phyloP scores from a whole-genome alignment of 1,140 invertebrate species.

The Triops longicaudatus region DNA sequence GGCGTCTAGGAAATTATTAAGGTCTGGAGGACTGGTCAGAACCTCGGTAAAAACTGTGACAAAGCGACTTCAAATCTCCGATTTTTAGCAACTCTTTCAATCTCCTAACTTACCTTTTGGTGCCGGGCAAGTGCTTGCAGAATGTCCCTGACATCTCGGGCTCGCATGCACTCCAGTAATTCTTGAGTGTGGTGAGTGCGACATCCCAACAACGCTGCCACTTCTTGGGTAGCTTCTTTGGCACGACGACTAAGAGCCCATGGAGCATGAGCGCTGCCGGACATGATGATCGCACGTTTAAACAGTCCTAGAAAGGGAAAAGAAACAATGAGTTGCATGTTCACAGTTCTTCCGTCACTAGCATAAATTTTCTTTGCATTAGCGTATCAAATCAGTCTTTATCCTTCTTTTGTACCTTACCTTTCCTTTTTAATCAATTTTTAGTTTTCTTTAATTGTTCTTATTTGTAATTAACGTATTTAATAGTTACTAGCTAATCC shows the following conservation, averaged over 20 bases:
- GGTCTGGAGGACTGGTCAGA: neutral
- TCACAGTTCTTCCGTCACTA: neutral
- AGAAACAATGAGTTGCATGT: neutral
- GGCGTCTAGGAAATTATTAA: neutral
- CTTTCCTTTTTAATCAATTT: too few relatives aligned
- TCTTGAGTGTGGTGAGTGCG: constrained; percentile 34
- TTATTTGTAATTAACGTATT: too few relatives aligned
- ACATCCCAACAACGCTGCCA: constrained; percentile 46
- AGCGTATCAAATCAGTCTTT: neutral
- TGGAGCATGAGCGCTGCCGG: constrained; percentile 23
- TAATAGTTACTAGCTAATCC: too few relatives aligned
- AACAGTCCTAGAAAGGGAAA: constrained; percentile 28
- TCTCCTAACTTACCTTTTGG: constrained; percentile 43
- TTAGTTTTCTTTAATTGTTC: too few relatives aligned
- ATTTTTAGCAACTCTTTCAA: neutral
- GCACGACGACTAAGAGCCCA: constrained; percentile 23
- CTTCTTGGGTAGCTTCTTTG: constrained; percentile 25
- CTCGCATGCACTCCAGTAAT: constrained; percentile 53
- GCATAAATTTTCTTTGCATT: neutral
- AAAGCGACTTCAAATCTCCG: neutral
- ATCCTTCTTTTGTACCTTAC: neutral
- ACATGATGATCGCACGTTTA: constrained; percentile 27
- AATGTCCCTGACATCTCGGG: constrained; percentile 46
- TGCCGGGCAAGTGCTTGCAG: constrained; percentile 49
- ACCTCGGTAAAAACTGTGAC: neutral